Base-by-base conservation (phyloP, 2,113 vertebrate genomes). In the Gobius niger region DNA sequence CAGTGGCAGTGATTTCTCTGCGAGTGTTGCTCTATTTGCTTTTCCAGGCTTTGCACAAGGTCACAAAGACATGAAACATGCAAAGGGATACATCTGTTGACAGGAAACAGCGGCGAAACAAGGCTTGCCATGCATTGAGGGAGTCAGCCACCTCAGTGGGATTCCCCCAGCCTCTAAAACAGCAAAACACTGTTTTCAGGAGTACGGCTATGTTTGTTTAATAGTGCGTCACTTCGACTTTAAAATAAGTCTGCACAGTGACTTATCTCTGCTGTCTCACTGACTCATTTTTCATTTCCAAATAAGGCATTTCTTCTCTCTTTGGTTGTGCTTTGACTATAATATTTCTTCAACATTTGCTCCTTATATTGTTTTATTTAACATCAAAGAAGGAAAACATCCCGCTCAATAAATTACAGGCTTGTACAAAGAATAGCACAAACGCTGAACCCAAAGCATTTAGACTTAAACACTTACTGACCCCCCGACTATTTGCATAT, bases 151-250 rank as follows among this genome's bases (percentile, higher is more conserved):
- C 19, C 71, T 72, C 78, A 68, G 41, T 62, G 80, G 83, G 82
- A 80, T 77, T 82, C 62, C 67, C 69, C 24, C 67, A 75, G 47
- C 61, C 70, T 62, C 78, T 82, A 61, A 76, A 80, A 82, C 60
- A 8, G 44, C 64, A 73, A 7, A 63, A 16, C 9, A 47, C n/a
- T 19, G 54, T 13, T 70, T 54, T 71, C 13, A 40, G 50, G 82
- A 76, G 73, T 74, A 66, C 63, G 75, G 76, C 65, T 64, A 73
- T 67, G 68, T 73, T 76, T 68, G 52, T 74, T 73, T 84, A 64
- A 79, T 15, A 41, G 34, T 68, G 60, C 19, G 44, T 66, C 9
- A 62, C 53, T 84, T 67, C 72, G 42, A 67, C 72, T 52, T 19
- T 72, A 67, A 68, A 70, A 66, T 71, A 70, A 81, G 65, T 65